These are phyloP conservation scores for Temnopleurus reevesii DNA, from an alignment of 53 echinoderm and acorn worm species.

Conservation along the genomic window DNA sequence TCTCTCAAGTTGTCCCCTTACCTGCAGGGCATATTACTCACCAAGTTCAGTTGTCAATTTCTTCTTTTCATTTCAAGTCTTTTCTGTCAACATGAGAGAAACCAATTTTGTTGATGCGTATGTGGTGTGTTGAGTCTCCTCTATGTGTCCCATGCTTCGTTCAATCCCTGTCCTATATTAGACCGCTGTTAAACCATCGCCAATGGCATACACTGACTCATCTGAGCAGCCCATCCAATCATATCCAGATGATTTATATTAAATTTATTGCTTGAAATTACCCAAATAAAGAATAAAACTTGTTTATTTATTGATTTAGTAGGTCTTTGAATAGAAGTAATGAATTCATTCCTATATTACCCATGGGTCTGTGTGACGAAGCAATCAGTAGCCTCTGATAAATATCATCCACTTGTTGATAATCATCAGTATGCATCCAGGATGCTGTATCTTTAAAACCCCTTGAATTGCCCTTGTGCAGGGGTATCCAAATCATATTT, in stretches of 20 bases:
- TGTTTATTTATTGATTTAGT: background rate
- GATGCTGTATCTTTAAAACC: too few species aligned
- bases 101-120: slow-evolving; percentile 36
- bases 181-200: background rate
- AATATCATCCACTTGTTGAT: background rate
- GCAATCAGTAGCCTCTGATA: background rate
- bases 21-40: slow-evolving; percentile 38
- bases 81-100: slow-evolving; percentile 27
- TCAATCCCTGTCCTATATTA: background rate
- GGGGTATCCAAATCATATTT: background rate
- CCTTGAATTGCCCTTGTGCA: too few species aligned
- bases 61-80: background rate
- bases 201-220: slow-evolving; percentile 23
- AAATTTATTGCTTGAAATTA: background rate
- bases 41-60: background rate
- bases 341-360: background rate
- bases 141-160: background rate
- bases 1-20: background rate
- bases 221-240: background rate
- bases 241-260: slow-evolving; percentile 19
- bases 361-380: slow-evolving; percentile 16
- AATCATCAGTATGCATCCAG: too few species aligned
- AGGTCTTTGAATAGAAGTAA: background rate
- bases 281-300: background rate
- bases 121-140: background rate